A percentile compares a stretch with the other conserved stretches of the same genome.
Conservation (phyloP, 2,113 vertebrate species). For the Pampusana beccarii region DNA sequence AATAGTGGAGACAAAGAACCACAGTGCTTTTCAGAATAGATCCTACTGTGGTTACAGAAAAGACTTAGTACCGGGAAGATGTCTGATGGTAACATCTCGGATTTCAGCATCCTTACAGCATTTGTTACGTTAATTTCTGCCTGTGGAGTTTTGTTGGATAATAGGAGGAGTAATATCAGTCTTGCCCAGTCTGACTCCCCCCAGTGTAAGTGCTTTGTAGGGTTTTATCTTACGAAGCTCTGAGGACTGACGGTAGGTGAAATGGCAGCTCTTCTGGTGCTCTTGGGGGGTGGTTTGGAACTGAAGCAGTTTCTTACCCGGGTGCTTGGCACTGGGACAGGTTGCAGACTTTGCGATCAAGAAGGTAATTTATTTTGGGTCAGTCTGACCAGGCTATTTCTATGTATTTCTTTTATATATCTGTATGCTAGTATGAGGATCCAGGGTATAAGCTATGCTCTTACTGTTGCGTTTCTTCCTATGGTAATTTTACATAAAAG, state of each 20-base stretch:
- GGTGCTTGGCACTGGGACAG: too few relatives aligned
- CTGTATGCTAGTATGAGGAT: fast-evolving
- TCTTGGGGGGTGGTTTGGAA: neutral
- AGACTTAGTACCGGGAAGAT: neutral
- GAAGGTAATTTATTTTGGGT: neutral
- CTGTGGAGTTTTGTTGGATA: neutral
- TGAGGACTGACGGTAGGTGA: fast-evolving
- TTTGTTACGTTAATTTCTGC: neutral
- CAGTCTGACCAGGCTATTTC: neutral
- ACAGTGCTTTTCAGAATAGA: neutral
- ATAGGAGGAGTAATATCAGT: neutral
- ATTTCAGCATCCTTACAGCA: neutral
- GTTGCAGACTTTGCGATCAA: neutral
- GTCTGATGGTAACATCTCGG: neutral
- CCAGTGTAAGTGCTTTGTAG: too few relatives aligned
- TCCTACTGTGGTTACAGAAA: neutral
- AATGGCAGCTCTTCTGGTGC: neutral
- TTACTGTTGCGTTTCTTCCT: neutral
- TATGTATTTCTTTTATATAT: neutral
- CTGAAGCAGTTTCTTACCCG: neutral
- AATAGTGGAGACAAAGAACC: neutral
- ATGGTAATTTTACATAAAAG: neutral
- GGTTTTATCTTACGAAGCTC: fast-evolving
- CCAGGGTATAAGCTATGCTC: neutral
- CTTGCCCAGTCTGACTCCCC: neutral